Base-by-base conservation (phyloP, 2,888 invertebrate species). In the Diplazon laetatorius region DNA sequence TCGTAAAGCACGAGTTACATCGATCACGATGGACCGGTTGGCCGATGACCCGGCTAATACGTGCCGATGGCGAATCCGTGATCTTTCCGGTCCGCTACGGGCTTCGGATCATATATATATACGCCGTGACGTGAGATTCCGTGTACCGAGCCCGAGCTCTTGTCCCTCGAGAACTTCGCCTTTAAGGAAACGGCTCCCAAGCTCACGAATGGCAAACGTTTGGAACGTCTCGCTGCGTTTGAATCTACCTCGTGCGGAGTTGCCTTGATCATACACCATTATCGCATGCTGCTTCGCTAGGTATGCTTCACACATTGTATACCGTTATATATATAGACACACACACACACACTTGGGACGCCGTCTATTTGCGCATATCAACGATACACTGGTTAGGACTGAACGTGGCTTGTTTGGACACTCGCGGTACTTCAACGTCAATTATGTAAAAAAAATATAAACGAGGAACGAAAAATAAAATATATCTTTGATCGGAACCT, bases 151-250 rank as follows among this genome's bases (percentile, higher is more conserved):
- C n/a, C n/a, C n/a, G n/a, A n/a, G n/a, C n/a, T n/a, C 2, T 39
- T 46, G 30, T 25, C 30, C 69, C 50, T 39, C 18, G 30, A 44
- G 30, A 48, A 63, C 48, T 42, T 70, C 69, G 35, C 62, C 69
- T 76, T 76, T 59, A 69, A 75, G 52, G 42, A 22, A 25, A 63
- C 48, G 69, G 63, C 63, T 70, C n/a, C 57, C 30, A 63, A 52
- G 25, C 8, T 30, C 60, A 16, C 14, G 18, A 57, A 30, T 16
- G 63, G 52, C 20, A 22, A 25, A 10, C 39, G n/a, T n/a, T 39
- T 22, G 22, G 39, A 46, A 30, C 55, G n/a, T n/a, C 37, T 55
- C 69, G 69, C 69, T 42, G 50, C 69, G 63, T 57, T 63, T 57
- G 18, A 76, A 62, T 22, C 57, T 63, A 22, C 20, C 18, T 63